Base-by-base conservation (phyloP, 2,888 invertebrate genomes). In the Monoplex corrugatus region DNA sequence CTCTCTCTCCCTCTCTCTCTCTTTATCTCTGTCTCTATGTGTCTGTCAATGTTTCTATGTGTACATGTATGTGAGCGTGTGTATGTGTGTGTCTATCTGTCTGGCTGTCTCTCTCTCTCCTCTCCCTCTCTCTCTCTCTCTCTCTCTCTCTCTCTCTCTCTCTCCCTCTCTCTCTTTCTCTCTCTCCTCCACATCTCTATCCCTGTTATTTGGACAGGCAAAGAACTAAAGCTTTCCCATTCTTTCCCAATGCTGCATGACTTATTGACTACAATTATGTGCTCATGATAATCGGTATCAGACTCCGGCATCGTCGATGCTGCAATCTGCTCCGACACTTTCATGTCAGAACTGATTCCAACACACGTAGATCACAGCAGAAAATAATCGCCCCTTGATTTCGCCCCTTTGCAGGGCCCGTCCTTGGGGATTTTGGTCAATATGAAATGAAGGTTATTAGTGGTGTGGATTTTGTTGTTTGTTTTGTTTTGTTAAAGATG, bases 261-360 rank as follows among this genome's bases (percentile, higher is more conserved):
- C 87, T 75, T 72, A 87, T 45, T 44, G 45, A 8, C 45, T n/a
- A 38, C 84, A 84, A 84, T 84, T 32, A 45, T 84, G 84, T 50
- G 84, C 84, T 84, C 84, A 50, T 57, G 50, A 57, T 84, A 84
- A 84, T 84, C 84, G 45, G 84, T 84, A 84, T 84, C 84, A 50
- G 84, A 57, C 84, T 84, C 84, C 32, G 35, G 19, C 35, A 45
- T 57, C 84, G 35, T 38, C 84, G 45, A 35, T 50, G 84, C n/a
- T 84, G 84, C 84, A 84, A 84, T 84, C 84, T 84, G 84, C 44
- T n/a, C 32, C 50, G 50, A n/a, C 84, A 84, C 84, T 84, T 84
- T 10, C 84, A 45, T 57, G 84, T 84, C 84, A 57, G 50, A 35
- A 35, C 84, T 35, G 35, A 0, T 84, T 84, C 23, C 50, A 5